These are phyloP conservation scores for Sandelia bainsii DNA, from an alignment of 2,797 vertebrate species.

Conservation along the genomic window DNA sequence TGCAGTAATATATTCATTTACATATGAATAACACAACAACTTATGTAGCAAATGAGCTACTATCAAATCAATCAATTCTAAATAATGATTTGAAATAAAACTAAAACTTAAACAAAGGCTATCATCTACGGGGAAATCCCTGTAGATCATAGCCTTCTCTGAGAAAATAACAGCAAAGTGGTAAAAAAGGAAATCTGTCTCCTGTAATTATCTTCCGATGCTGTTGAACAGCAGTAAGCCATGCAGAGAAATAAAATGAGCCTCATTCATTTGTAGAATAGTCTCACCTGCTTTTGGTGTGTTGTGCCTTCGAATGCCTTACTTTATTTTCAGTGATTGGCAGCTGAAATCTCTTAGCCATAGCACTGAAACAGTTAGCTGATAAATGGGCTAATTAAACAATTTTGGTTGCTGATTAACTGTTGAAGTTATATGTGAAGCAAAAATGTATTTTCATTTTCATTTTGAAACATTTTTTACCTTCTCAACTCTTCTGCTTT, in stretches of 20 bases:
- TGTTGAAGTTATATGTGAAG: not conserved
- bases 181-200: slow-evolving; percentile 29
- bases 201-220: slow-evolving; percentile 63
- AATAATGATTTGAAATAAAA: slow-evolving; percentile 13
- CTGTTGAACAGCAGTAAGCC: slow-evolving; percentile 44
- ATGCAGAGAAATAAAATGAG: slow-evolving; percentile 55
- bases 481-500: not conserved
- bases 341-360: not conserved
- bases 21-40: slow-evolving; percentile 19
- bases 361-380: not conserved
- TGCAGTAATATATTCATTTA: slow-evolving; percentile 25
- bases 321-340: not conserved
- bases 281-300: slow-evolving; percentile 21
- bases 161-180: slow-evolving; percentile 23
- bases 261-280: slow-evolving; percentile 43
- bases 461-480: not conserved
- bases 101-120: not conserved
- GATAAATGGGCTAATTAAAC: not conserved
- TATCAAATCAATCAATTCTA: slow-evolving; percentile 5
- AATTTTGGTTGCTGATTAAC: not conserved
- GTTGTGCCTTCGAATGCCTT: slow-evolving; percentile 1
- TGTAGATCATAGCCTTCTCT: slow-evolving; percentile 31
- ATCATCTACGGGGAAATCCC: slow-evolving; percentile 8
- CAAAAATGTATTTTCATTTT: too few relatives aligned
- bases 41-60: slow-evolving; percentile 6